Base-by-base conservation (phyloP, 2,797 vertebrate species). In the Aulostomus chinensis region DNA sequence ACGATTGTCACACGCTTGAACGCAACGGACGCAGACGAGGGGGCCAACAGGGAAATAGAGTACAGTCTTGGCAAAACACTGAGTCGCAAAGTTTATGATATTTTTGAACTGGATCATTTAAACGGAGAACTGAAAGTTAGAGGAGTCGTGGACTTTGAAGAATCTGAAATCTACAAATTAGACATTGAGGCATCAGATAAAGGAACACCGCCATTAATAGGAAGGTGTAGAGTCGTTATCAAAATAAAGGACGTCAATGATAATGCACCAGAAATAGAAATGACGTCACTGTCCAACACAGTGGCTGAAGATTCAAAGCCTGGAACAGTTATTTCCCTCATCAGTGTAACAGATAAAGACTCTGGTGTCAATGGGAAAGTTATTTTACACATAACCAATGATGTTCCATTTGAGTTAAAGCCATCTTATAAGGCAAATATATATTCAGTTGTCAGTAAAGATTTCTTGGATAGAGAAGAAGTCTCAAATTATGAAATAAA, bases 281-380 rank as follows among this genome's bases (percentile, higher is more conserved):
- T 80, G 0, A 65, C 63, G 1, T 76, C 70, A 7, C 21, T 72
- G 15, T 73, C 72, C 2, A 53, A 42, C 2, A 29, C 9, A 2
- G 30, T 78, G 1, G 17, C 46, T 2, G 78, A 80, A 24, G 40
- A 68, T 18, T 48, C 66, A 7, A 56, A 41, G 10, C 48, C 53
- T 2, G 75, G 70, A 1, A 55, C 52, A 1, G 89, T 92, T 6
- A 87, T 95, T 0, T 91, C 93, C 0, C 79, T 94, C 3, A 85
- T 95, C 30, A 92, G 57, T 24, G 53, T 80, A 0, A 72, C 16
- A 2, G 80, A 83, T 16, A 51, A 34, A 22, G 79, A 80, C 18
- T 64, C 72, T 0, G 76, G 59, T 1, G 9, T 58, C 0, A 82
- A 80, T 16, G 69, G 67, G 0, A 60, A 69, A 48, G 53, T 63